phyloP scores from a whole-genome alignment of 2,113 vertebrate species.

The Hystrix cristata region DNA sequence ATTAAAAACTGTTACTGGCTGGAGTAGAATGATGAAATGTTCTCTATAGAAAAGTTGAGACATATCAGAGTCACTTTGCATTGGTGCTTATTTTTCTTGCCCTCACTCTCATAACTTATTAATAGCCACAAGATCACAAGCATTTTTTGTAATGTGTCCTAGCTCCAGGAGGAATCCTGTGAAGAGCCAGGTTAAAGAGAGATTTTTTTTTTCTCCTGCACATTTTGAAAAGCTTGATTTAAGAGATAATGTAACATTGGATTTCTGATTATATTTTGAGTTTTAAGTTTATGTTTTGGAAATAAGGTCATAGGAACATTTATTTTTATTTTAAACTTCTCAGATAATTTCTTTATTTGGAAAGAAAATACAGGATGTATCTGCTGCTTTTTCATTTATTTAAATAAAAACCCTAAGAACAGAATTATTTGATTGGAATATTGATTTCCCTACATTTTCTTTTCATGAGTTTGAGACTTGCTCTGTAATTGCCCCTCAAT shows the following conservation, averaged over 20 bases:
- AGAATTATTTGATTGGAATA: not conserved
- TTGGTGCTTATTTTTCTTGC: not conserved
- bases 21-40: not conserved
- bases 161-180: not conserved
- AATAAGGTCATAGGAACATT: not conserved
- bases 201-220: not conserved
- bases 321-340: not conserved
- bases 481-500: not conserved
- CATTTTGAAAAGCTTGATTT: not conserved
- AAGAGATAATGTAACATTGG: not conserved
- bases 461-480: not conserved
- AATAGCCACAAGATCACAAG: rapidly evolving
- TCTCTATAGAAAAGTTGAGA: not conserved
- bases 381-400: not conserved
- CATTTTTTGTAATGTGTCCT: not conserved
- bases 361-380: not conserved
- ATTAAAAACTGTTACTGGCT: not conserved
- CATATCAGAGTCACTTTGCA: not conserved
- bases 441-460: not conserved
- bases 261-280: not conserved
- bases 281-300: not conserved
- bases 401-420: not conserved
- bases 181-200: not conserved
- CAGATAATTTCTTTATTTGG: not conserved
- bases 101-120: not conserved